Evolutionary conservation across 2,888 invertebrate genomes (phyloP), one percentile per base, ranked within the genome.

Genomic region (Eurois occulta): DNA sequence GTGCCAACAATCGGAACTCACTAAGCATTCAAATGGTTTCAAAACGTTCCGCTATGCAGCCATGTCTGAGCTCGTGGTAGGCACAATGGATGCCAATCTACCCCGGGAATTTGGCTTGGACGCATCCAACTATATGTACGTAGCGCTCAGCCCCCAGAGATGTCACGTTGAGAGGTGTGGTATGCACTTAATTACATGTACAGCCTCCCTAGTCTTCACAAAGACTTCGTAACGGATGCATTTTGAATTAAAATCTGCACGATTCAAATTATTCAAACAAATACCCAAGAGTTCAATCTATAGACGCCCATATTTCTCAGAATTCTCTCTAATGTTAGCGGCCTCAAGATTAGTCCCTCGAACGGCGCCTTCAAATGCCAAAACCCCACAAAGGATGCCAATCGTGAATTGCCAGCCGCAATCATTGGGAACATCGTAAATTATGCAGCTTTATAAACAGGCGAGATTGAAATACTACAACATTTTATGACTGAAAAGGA

Each of bases 61-160:
- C 72, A 78, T 77, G 86, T 91, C 93, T 92, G 91, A 87, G 83
- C 90, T 80, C 81, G 85, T 83, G 88, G 88, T 89, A 90, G 90
- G 93, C 93, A 95, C 95, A 96, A 95, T 95, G 92, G 93, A 94
- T 94, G 94, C 94, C 95, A 94, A 95, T 95, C 94, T 94, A 90
- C 88, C 88, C 91, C 91, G 91, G 92, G 95, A 95, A 95, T 95
- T 95, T 88, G 90, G 92, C 94, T 93, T 92, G 91, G 91, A 94
- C 93, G 93, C 93, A 91, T 91, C 88, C 86, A 85, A 55, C 62
- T 74, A 81, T 62, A 74, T 75, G 55, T 66, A 74, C 65, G 72
- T 75, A 81, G 74, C 70, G 52, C 74, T 73, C 55, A 70, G 72
- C 77, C 79, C 72, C 74, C 71, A 58, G 82, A 78, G 80, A 83